phyloP scores from a whole-genome alignment of 1,140 invertebrate species.

The Anoplophora glabripennis region DNA sequence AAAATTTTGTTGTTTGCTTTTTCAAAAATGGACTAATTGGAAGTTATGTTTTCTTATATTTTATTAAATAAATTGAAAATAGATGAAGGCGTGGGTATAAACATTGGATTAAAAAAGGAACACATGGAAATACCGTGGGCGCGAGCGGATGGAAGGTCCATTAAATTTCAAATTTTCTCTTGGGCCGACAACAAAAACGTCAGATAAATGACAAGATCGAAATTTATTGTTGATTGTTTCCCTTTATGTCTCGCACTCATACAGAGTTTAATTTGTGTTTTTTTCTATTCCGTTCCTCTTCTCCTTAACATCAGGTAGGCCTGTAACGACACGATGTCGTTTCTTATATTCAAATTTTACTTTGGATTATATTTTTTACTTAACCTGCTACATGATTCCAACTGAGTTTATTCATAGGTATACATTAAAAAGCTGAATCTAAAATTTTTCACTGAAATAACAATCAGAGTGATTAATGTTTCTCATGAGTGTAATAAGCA shows the following conservation, averaged over 20 bases:
- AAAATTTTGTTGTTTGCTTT: too few relatives aligned
- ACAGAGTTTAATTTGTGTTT: constrained; percentile 6
- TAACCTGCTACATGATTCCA: too few relatives aligned
- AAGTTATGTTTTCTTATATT: not conserved
- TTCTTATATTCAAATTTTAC: too few relatives aligned
- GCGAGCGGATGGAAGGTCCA: constrained; percentile 2
- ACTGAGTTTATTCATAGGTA: too few relatives aligned
- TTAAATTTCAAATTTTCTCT: constrained; percentile 8
- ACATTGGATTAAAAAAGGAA: not conserved
- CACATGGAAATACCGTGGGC: not conserved
- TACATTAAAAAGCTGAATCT: too few relatives aligned
- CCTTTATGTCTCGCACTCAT: not conserved
- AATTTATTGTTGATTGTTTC: constrained; percentile 8
- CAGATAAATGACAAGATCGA: not conserved
- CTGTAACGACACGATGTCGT: too few relatives aligned
- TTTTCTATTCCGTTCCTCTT: not conserved
- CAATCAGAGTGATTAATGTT: too few relatives aligned
- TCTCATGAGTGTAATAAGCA: too few relatives aligned
- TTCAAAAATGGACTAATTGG: too few relatives aligned
- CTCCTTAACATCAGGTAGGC: too few relatives aligned
- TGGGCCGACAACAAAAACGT: not conserved
- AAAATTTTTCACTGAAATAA: too few relatives aligned
- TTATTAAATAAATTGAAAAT: not conserved
- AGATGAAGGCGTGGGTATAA: not conserved
- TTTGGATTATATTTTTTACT: too few relatives aligned